Evolutionary conservation across 1,140 invertebrate species (phyloP), one percentile per base, ranked within the genome.

Genomic region (Zaprionus inermis): DNA sequence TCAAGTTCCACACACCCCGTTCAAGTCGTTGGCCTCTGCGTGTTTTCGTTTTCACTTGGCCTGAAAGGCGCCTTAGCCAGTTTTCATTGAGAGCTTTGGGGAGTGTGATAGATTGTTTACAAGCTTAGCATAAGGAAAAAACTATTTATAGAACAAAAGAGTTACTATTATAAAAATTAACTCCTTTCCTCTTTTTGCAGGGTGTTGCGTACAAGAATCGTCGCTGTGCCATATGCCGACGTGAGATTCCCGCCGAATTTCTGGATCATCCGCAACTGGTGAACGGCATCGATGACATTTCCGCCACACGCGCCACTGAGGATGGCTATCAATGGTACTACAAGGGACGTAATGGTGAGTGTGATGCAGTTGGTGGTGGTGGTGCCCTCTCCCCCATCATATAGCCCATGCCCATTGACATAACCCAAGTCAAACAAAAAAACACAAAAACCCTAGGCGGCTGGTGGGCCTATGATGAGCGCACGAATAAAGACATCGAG

Each of bases 271-370:
- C 98, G 3, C 94, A 95, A 30, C 90, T 99, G 16, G 92, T 98
- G 11, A 93, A 96, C 83, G 93, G 92, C 79, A 93, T 93, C 11
- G 79, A 91, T 68, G 93, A 94, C 88, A 91, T 92, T 44, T 92
- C 79, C 71, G 91, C 81, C 49, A 90, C 86, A 11, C 93, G 93
- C 69, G 79, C 92, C 51, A 93, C 93, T 61, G 95, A 96, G 81
- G 96, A 96, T 82, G 95, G 95, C 11, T 97, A 96, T 90, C 96
- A 98, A 79, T 99, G 98, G 98, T 99, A 97, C 93, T 99, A 99
- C 92, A 97, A 98, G 94, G 97, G 98, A 22, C 93, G 96, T 85
- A 97, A 97, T 94, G 97, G 97, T 97, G 94, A 94, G 93, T 91
- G 91, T 12, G 80, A 72, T 82, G 71, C 32, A 28, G 24, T 32